Evolutionary conservation across 2,797 vertebrate species (phyloP).

Genomic region (Hyperoplus lanceolatus): DNA sequence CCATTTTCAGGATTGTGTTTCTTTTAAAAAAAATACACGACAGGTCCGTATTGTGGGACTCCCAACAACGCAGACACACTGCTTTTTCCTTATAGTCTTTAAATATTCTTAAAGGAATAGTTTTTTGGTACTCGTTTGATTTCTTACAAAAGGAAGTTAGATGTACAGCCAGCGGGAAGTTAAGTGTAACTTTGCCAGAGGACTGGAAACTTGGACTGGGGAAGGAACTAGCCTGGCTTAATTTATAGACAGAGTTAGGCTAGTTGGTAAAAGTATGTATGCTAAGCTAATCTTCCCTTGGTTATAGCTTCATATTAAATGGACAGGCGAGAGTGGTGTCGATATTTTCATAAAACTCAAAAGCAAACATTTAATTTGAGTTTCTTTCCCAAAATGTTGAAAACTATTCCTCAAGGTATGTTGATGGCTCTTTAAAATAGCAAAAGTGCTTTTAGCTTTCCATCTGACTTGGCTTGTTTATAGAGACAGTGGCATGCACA

Average conservation of each 20-base stretch:
- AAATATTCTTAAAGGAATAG: background rate
- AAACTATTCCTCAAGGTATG: background rate
- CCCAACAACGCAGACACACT: background rate
- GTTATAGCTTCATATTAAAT: background rate
- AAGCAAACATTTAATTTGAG: background rate
- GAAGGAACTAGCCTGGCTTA: background rate
- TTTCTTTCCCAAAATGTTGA: background rate
- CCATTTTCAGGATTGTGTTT: conserved; percentile 12
- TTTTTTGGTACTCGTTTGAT: background rate
- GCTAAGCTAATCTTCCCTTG: background rate
- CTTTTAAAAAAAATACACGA: background rate
- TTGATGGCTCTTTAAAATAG: background rate
- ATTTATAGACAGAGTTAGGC: background rate
- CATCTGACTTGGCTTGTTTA: background rate
- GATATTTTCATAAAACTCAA: background rate
- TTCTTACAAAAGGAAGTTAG: background rate
- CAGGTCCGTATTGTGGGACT: background rate
- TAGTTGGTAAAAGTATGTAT: background rate
- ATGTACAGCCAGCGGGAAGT: background rate
- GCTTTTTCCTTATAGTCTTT: background rate
- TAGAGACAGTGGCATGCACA: background rate
- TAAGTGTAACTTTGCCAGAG: background rate
- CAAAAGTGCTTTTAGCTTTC: background rate
- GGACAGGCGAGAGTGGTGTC: background rate
- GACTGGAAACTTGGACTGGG: background rate